Evolutionary conservation across 2,888 invertebrate genomes (phyloP).

Genomic region (Caradrina clavipalpis): DNA sequence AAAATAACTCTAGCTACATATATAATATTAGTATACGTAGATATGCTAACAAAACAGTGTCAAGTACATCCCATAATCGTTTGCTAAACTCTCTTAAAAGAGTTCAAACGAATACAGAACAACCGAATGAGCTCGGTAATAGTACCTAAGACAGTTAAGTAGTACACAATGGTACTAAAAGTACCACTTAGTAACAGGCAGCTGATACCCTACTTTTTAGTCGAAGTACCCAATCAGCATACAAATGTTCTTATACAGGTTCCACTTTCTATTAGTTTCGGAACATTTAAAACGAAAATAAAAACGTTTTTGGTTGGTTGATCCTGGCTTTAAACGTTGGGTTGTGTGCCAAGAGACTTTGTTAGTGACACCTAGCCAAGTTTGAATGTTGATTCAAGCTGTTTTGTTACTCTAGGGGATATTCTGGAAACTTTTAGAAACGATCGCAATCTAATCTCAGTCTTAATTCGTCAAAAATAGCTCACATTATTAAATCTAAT

Average conservation of each 20-base stretch:
- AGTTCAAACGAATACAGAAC: constrained; percentile 39
- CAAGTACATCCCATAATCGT: constrained; percentile 37
- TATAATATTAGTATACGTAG: not conserved
- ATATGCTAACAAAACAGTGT: constrained; percentile 24
- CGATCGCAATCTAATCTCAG: too few relatives aligned
- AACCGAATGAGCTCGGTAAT: constrained; percentile 41
- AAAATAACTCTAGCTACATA: not conserved
- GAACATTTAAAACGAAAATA: constrained; percentile 52
- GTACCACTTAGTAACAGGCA: constrained; percentile 47
- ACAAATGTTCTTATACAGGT: constrained; percentile 36
- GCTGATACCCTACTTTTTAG: constrained; percentile 52
- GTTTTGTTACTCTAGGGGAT: not conserved
- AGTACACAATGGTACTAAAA: constrained; percentile 46
- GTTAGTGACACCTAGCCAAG: constrained; percentile 44
- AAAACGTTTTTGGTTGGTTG: constrained; percentile 43
- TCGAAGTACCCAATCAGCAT: constrained; percentile 44
- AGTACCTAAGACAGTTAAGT: constrained; percentile 44
- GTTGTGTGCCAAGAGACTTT: constrained; percentile 53
- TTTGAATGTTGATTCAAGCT: constrained; percentile 30
- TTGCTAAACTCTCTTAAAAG: constrained; percentile 35
- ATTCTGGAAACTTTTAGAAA: too few relatives aligned
- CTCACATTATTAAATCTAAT: too few relatives aligned
- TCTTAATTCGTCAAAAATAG: too few relatives aligned
- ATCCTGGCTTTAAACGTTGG: constrained; percentile 27
- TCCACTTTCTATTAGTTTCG: constrained; percentile 49